Evolutionary conservation across 2,113 vertebrate genomes (phyloP).

Genomic region (Peucedramus taeniatus): DNA sequence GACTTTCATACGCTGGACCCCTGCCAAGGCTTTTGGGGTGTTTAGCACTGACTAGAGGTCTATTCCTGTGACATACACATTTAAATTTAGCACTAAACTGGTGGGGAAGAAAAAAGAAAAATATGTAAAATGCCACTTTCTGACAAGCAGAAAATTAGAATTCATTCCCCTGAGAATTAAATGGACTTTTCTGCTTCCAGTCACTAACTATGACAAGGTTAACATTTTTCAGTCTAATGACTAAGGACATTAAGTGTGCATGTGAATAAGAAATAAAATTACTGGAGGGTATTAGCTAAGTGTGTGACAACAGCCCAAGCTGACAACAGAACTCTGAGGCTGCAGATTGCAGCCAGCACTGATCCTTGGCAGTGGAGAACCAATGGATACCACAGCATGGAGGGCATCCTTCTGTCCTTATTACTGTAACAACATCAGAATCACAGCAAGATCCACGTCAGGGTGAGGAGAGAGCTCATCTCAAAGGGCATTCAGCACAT

Average conservation of each 20-base stretch:
- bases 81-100: conserved; percentile 64
- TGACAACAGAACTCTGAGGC: not conserved
- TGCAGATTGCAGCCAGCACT: not conserved
- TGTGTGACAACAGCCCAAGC: conserved; percentile 7
- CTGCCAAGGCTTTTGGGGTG: conserved; percentile 33
- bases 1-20: not conserved
- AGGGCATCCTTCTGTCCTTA: not conserved
- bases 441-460: rapidly evolving
- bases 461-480: not conserved
- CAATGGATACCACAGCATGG: not conserved
- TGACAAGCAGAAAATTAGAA: conserved; percentile 76
- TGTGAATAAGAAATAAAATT: conserved; percentile 54
- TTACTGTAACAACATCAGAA: not conserved
- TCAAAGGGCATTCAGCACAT: not conserved
- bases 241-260: conserved; percentile 60
- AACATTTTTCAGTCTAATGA: conserved; percentile 71
- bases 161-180: conserved; percentile 61
- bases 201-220: conserved; percentile 71
- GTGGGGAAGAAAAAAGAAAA: conserved; percentile 29
- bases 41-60: conserved; percentile 42
- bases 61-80: conserved; percentile 34
- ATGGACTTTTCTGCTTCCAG: conserved; percentile 69
- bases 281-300: conserved; percentile 42
- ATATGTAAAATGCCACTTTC: conserved; percentile 72
- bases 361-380: not conserved